Base-by-base conservation (phyloP, 1,140 invertebrate species). In the Kradibia gibbosae region DNA sequence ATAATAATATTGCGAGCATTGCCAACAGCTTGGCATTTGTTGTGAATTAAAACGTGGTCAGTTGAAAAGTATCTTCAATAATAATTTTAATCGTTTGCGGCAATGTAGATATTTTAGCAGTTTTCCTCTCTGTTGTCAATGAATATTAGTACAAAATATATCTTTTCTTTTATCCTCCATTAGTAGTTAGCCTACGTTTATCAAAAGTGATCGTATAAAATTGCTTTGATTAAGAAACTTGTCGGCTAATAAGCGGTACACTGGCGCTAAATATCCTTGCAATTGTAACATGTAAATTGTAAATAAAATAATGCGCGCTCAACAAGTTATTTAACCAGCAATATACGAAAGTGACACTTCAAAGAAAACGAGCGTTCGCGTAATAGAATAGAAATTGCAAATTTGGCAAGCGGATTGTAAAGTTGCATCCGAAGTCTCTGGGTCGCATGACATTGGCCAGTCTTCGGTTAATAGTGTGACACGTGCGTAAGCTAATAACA, bases 401-500 rank as follows among this genome's bases (percentile, higher is more conserved):
- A 75, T 39, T 75, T 57, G 73, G 72, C 50, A 55, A 20, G 34
- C 73, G 34, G 34, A 11, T 53, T 73, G 3, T 39, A 42, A 22
- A 25, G 3, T 71, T 42, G 7, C 31, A 45, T 1, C 25, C 13
- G 17, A 25, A 36, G 15, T 57, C 48, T 48, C 42, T 28, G 10
- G 53, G 15, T 60, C 34, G 67, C 65, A 65, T 60, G 70, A 74
- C 71, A 80, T 74, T 65, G 72, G 17, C 67, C 79, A 74, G 71
- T 36, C 45, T 75, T 73, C 71, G 22, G 70, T 36, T 65, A 50
- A 80, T 80, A 74, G 55, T 11, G 65, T 74, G 42, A 31, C 57
- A 53, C 57, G 57, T 34, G 57, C 42, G 60, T 55, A 75, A 36
- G 45, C 72, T 2, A 53, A 73, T n/a, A 4, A 62, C 36, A 36